Evolutionary conservation across 2,797 vertebrate species (phyloP), one percentile per base, ranked within the genome.

Genomic region (Poecile montanus): DNA sequence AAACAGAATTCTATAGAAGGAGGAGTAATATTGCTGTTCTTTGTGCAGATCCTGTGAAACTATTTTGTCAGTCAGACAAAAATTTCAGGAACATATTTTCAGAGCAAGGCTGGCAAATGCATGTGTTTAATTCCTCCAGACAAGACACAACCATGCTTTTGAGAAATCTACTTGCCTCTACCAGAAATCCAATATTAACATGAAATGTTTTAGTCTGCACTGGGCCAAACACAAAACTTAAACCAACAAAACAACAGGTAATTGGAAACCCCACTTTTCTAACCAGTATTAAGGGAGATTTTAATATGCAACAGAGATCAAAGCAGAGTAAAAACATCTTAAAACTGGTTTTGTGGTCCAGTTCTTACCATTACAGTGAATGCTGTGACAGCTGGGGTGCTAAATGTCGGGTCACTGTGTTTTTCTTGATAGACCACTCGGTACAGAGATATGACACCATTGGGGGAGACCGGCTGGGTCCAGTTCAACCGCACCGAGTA

Each of bases 321-420:
- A 77, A 88, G 30, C 18, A 44, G 22, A 74, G 27, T 27, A 58
- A 87, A 93, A 70, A 7, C 10, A 38, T 63, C 16, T 54, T 44
- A 50, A 54, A 71, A 18, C 10, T 16, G 16, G 10, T 26, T 86
- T 70, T 57, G 34, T 57, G 8, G 23, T n/a, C 27, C 26, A 88
- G 68, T 54, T 97, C 98, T 98, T 98, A 99, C 99, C 98, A 21
- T 96, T 42, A 99, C 97, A 1, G 99, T 99, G 91, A 99, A 96
- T 27, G 98, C 98, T 51, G 96, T 98, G 66, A 98, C 80, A 45
- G 95, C 72, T 21, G 98, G 96, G n/a, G 94, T 92, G 95, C 95
- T 98, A 16, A 98, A 92, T 0, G 98, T 98, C 0, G 98, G 98
- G 94, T 99, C 98, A 3, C 92, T 97, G 65, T 68, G 93, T 60